A percentile compares a stretch with the other conserved stretches of the same genome.
These are phyloP conservation scores for Marmota monax DNA, from an alignment of 2,113 vertebrate genomes.

Conservation along the genomic window DNA sequence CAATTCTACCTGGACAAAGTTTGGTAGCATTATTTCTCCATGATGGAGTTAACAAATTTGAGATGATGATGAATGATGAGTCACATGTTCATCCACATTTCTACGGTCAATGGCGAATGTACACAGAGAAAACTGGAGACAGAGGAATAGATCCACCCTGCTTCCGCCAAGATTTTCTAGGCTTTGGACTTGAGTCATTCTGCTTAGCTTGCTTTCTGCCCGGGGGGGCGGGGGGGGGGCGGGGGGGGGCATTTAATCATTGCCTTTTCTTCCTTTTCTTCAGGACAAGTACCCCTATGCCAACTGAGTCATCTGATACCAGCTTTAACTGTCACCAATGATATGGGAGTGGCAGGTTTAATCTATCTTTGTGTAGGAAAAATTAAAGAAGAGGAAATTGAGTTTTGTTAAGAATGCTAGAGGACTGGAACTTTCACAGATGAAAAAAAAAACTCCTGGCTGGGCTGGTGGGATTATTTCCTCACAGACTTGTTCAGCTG, in stretches of 20 bases:
- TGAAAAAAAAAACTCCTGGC: neutral
- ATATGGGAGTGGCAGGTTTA: constrained; percentile 75
- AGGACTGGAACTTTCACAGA: neutral
- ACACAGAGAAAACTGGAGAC: constrained; percentile 58
- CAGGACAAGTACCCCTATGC: constrained; percentile 53
- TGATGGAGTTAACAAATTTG: constrained; percentile 60
- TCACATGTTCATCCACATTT: constrained; percentile 30
- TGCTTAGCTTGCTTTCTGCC: constrained; percentile 72
- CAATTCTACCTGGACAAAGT: constrained; percentile 4
- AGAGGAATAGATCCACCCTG: constrained; percentile 39
- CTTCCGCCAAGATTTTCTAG: constrained; percentile 61
- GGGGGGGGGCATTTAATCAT: constrained; percentile 60
- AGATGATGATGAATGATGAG: constrained; percentile 79
- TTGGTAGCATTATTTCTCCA: neutral
- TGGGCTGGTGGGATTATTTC: neutral
- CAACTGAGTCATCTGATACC: constrained; percentile 68
- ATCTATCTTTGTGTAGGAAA: constrained; percentile 54
- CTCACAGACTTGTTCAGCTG: neutral
- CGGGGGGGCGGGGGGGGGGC: neutral
- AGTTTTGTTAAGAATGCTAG: constrained; percentile 59
- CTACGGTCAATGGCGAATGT: constrained; percentile 56
- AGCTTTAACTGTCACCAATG: constrained; percentile 76
- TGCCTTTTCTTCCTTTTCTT: constrained; percentile 48
- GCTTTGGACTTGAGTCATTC: constrained; percentile 75
- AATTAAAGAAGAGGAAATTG: constrained; percentile 49